Percentiles rank a stretch among this genome's conserved stretches.
Evolutionary conservation across 2,888 invertebrate species (phyloP).

Genomic region (Pandemis heparana): DNA sequence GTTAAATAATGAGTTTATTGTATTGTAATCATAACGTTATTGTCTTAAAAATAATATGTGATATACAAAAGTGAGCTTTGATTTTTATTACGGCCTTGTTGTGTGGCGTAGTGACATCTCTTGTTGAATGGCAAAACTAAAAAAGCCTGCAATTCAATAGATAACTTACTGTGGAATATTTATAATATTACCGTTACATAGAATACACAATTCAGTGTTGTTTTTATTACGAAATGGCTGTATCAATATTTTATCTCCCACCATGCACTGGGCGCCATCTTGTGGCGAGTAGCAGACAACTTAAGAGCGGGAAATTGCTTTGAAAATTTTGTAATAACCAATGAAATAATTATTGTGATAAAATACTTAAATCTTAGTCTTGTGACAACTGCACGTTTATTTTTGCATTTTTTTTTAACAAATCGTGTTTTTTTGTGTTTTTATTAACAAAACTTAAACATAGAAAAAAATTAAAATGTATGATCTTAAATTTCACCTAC

Average conservation of each 20-base stretch:
- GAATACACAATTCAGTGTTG: too few species aligned
- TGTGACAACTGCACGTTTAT: too few species aligned
- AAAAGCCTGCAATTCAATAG: background rate
- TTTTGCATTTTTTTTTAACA: too few species aligned
- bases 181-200: background rate
- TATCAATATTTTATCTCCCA: too few species aligned
- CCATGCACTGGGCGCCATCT: constrained; percentile 44
- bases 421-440: too few species aligned
- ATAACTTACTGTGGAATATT: background rate
- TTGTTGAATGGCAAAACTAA: constrained; percentile 52
- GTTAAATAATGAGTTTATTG: too few species aligned
- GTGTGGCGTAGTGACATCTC: constrained; percentile 51
- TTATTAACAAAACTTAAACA: background rate
- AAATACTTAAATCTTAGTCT: background rate
- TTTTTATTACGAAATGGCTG: too few species aligned
- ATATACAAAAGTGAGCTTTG: too few species aligned
- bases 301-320: constrained; percentile 19
- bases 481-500: too few species aligned
- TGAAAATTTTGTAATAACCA: background rate
- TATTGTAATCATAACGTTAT: too few species aligned
- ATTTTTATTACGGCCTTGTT: background rate
- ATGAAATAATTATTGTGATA: background rate
- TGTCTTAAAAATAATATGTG: too few species aligned
- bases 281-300: constrained; percentile 39
- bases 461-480: background rate